Evolutionary conservation across 1,140 invertebrate species (phyloP), one percentile per base, ranked within the genome.

Genomic region (Sweltsa coloradensis): DNA sequence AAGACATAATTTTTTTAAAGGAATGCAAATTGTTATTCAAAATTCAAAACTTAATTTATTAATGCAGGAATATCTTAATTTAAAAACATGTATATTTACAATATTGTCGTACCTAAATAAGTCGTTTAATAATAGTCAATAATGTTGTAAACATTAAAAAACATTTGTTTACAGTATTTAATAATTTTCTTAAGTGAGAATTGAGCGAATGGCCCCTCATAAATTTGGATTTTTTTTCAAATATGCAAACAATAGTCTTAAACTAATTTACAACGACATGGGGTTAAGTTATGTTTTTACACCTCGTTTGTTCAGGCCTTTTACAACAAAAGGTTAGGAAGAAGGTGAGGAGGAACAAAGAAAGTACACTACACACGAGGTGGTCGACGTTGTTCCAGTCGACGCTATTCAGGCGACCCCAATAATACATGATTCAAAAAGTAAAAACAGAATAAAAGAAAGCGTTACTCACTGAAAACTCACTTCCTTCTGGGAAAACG

Each of bases 401-500:
- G 37, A 40, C 9, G 11, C 9, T 9, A 11, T 40, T 11, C 37
- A n/a, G 9, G 16, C 18, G 19, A 9, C 11, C 11, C 9, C 11
- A 19, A 9, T 9, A 11, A 40, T n/a, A 11, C 19, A 11, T 11
- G 9, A 11, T 40, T 40, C 11, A 40, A n/a, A 11, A 11, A 13
- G 16, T 44, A 41, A 14, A 16, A 45, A 14, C 14, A 22, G 21
- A 21, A 37, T 27, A 19, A 40, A 42, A 31, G 14, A 24, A 1
- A 21, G 29, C 34, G 27, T 45, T 41, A 71, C 77, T 79, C 51
- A 85, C 83, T 67, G 65, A 84, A 64, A 81, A 78, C 60, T 74
- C 78, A 5, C 79, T 76, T 41, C 83, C 83, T 66, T 84, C 81
- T 1, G 83, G 80, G 64, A 85, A 87, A 50, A 83, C 70, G 36